These are phyloP conservation scores for Stegana nigrithorax DNA, from an alignment of 2,888 invertebrate species.

Conservation along the genomic window DNA sequence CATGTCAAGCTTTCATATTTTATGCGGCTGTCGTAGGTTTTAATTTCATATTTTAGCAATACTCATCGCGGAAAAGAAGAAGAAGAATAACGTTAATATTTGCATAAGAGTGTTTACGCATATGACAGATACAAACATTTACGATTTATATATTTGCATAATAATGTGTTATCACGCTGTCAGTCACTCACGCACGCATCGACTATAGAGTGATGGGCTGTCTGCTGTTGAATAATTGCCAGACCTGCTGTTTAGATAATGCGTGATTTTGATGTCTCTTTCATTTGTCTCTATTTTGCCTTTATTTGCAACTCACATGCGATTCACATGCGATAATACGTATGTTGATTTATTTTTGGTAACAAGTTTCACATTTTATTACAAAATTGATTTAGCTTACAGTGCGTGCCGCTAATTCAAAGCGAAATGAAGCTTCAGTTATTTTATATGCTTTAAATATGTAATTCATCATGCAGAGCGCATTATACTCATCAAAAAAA, in stretches of 20 bases:
- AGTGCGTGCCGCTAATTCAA: too few relatives aligned
- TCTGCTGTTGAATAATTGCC: background rate
- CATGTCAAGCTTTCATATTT: background rate
- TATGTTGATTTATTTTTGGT: background rate
- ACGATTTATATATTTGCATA: constrained; percentile 50
- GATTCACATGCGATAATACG: too few relatives aligned
- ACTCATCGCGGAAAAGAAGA: background rate
- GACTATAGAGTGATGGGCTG: background rate
- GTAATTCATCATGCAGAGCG: too few relatives aligned
- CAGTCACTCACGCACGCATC: constrained; percentile 38
- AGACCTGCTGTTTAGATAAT: background rate
- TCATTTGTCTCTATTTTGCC: constrained; percentile 41
- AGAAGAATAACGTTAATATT: background rate
- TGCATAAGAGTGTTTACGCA: background rate
- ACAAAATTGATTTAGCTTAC: constrained; percentile 51
- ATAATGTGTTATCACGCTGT: constrained; percentile 56
- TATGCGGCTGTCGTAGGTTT: background rate
- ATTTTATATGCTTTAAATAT: too few relatives aligned
- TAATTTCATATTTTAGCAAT: background rate
- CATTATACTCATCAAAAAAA: too few relatives aligned
- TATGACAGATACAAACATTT: background rate
- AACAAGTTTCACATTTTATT: background rate
- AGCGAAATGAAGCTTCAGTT: too few relatives aligned
- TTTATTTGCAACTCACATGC: background rate
- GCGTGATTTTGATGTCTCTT: constrained; percentile 34